A percentile compares a stretch with the other conserved stretches of the same genome.
These are phyloP conservation scores for Linepithema humile DNA, from an alignment of 1,140 invertebrate genomes.

Conservation along the genomic window DNA sequence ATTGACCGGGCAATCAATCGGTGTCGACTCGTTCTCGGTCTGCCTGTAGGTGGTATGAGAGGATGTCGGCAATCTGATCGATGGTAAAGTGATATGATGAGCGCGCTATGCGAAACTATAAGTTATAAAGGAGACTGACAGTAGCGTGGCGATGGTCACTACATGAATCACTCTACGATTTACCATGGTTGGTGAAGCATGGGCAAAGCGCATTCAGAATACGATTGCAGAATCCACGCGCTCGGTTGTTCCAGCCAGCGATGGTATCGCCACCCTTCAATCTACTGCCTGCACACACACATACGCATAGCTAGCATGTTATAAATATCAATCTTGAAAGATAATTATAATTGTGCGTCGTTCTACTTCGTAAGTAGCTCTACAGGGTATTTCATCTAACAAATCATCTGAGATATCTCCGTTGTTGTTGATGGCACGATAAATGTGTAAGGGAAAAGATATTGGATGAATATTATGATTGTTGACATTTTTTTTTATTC, in stretches of 20 bases:
- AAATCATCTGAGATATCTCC: slow-evolving; percentile 19
- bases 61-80: slow-evolving; percentile 35
- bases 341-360: slow-evolving; percentile 41
- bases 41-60: slow-evolving; percentile 27
- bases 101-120: slow-evolving; percentile 52
- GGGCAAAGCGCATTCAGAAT: slow-evolving; percentile 82
- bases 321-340: slow-evolving; percentile 45
- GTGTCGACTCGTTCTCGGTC: slow-evolving; percentile 32
- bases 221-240: slow-evolving; percentile 83
- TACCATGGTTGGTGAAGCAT: slow-evolving; percentile 84
- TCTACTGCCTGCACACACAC: slow-evolving; percentile 76
- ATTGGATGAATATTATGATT: background rate
- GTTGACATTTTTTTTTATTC: background rate
- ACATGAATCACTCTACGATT: slow-evolving; percentile 78
- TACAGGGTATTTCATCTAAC: background rate
- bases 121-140: slow-evolving; percentile 28
- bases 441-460: background rate
- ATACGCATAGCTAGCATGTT: slow-evolving; percentile 34
- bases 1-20: slow-evolving; percentile 8
- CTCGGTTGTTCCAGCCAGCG: slow-evolving; percentile 82
- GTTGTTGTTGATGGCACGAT: background rate
- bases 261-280: slow-evolving; percentile 80
- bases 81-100: slow-evolving; percentile 33
- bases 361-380: slow-evolving; percentile 33
- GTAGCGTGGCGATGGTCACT: slow-evolving; percentile 25